A percentile compares a stretch with the other conserved stretches of the same genome.
phyloP scores from a whole-genome alignment of 2,888 invertebrate genomes.

The Bombyx huttoni region DNA sequence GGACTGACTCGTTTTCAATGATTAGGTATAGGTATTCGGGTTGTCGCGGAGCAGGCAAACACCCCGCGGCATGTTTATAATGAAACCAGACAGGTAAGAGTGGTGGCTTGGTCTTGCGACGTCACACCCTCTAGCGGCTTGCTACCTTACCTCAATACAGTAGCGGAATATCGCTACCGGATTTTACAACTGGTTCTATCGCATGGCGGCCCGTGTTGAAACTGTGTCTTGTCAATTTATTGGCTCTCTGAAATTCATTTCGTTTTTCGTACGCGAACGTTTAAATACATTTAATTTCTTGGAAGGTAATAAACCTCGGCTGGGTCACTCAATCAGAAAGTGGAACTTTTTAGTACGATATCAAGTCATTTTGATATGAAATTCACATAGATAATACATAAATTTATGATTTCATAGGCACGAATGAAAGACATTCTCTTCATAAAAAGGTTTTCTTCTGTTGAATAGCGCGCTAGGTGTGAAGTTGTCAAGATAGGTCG shows the following conservation, averaged over 20 bases:
- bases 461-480: slow-evolving; percentile 40
- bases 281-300: no score
- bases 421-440: slow-evolving; percentile 1
- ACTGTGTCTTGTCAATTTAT: neutral
- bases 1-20: slow-evolving; percentile 16
- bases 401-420: neutral
- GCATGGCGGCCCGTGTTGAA: neutral
- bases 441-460: neutral
- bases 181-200: slow-evolving; percentile 8
- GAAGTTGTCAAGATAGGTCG: slow-evolving; percentile 34
- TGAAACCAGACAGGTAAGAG: slow-evolving; percentile 42
- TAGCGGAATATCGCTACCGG: slow-evolving; percentile 15
- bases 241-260: no score
- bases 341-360: no score
- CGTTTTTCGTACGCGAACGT: no score
- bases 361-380: no score
- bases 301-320: no score
- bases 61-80: slow-evolving; percentile 39
- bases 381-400: no score
- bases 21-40: slow-evolving; percentile 33
- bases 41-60: slow-evolving; percentile 28
- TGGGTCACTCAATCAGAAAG: no score
- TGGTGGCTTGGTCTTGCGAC: slow-evolving; percentile 22
- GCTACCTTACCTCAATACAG: slow-evolving; percentile 16
- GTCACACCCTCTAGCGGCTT: slow-evolving; percentile 20